Evolutionary conservation across 2,797 vertebrate genomes (phyloP), one percentile per base, ranked within the genome.

Genomic region (Schizothorax lantsangensis): DNA sequence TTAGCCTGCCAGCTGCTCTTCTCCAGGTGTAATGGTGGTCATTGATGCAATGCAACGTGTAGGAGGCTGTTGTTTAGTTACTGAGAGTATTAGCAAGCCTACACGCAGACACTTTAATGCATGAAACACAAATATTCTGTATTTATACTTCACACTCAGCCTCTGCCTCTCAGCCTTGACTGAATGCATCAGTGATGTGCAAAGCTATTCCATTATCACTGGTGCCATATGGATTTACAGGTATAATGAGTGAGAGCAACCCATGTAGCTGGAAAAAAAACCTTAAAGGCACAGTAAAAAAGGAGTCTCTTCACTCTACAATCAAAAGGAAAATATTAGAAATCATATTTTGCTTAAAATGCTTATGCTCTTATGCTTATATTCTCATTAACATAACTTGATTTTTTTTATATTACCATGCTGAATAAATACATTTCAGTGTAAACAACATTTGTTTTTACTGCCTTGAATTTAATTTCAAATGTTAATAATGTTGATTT

Each of bases 51-150:
- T 69, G 45, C 71, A 40, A 47, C 1, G 81, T 86, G 88, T 88
- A 82, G 88, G 88, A 86, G 75, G 88, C 81, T 57, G 78, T 47
- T 86, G 33, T 69, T 84, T 88, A 14, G 66, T 83, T 86, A 84
- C 57, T 23, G 84, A 45, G 52, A 73, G 68, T 86, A 79, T 88
- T 88, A 86, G 40, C 69, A 88, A 86, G 69, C 84, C 75, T 74
- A 75, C 84, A 86, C 57, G 11, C 38, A 77, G 17, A 81, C 59
- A 45, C 45, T 47, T 84, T 75, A 81, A 62, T 88, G 80, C 66
- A 72, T 21, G 47, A 85, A 71, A 30, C 74, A 66, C 33, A 74
- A 79, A 57, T 73, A 74, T 40, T 80, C 49, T 36, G 38, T 79
- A 78, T 78, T 69, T 38, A 47, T 79, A 59, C 64, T 52, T 78